phyloP scores from a whole-genome alignment of 2,797 vertebrate genomes.

The Acanthurus tractus region DNA sequence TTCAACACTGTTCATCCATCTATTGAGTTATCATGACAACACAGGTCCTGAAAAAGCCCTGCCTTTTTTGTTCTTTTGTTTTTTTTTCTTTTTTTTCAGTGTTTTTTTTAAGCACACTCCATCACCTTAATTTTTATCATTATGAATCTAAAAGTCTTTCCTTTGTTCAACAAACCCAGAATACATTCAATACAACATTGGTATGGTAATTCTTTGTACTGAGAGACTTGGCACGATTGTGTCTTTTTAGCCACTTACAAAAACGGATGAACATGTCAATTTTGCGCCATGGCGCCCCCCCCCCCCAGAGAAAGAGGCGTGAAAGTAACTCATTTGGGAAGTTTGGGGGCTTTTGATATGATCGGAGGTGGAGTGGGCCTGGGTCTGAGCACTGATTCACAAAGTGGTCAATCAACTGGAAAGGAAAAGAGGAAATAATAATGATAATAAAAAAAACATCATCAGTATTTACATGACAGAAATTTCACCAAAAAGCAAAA shows the following conservation, averaged over 20 bases:
- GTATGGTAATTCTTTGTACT: constrained; percentile 85
- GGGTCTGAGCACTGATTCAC: constrained; percentile 90
- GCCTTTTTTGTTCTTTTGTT: constrained; percentile 63
- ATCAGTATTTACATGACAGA: constrained; percentile 89
- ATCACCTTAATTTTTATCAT: constrained; percentile 74
- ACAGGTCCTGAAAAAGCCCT: constrained; percentile 60
- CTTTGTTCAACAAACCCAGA: constrained; percentile 76
- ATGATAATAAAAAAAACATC: constrained; percentile 88
- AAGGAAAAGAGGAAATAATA: constrained; percentile 82
- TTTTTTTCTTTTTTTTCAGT: constrained; percentile 18
- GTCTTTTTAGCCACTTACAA: constrained; percentile 90
- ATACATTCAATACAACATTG: constrained; percentile 90
- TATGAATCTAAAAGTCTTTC: constrained; percentile 75
- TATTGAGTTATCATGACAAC: constrained; percentile 71
- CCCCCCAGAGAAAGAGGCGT: constrained; percentile 52
- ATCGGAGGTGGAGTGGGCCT: constrained; percentile 72
- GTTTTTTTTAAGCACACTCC: constrained; percentile 59
- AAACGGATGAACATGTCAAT: constrained; percentile 91
- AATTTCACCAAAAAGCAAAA: constrained; percentile 76
- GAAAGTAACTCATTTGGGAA: constrained; percentile 86
- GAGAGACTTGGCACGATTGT: constrained; percentile 88
- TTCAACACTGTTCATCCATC: constrained; percentile 76
- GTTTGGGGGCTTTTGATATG: constrained; percentile 87
- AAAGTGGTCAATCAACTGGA: constrained; percentile 89
- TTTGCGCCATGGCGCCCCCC: constrained; percentile 76